Evolutionary conservation across 2,797 vertebrate species (phyloP).

Genomic region (Siniperca scherzeri): DNA sequence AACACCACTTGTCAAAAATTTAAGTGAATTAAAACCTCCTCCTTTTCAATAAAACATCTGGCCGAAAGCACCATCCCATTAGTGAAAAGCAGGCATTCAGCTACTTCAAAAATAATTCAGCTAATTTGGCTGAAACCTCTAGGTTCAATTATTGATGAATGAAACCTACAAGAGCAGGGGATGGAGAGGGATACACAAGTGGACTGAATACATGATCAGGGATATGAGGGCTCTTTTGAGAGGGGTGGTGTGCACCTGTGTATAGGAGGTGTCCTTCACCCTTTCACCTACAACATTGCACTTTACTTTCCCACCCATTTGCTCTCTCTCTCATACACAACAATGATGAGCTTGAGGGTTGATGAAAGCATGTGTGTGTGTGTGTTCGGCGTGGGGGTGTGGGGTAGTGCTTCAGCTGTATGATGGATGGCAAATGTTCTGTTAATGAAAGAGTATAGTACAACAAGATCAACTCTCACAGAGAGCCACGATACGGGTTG

Average conservation of each 20-base stretch:
- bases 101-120: conserved; percentile 78
- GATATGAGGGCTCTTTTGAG: conserved; percentile 57
- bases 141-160: conserved; percentile 77
- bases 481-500: conserved; percentile 2
- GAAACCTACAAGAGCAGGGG: conserved; percentile 43
- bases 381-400: background rate
- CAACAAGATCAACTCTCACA: conserved; percentile 53
- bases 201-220: conserved; percentile 65
- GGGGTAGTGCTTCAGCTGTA: conserved; percentile 4
- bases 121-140: conserved; percentile 75
- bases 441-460: conserved; percentile 53
- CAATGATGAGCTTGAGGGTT: conserved; percentile 24
- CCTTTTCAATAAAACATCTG: conserved; percentile 81
- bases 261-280: conserved; percentile 63
- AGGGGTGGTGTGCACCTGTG: conserved; percentile 28
- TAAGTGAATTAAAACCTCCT: conserved; percentile 76
- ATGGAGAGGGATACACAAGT: conserved; percentile 54
- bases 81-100: conserved; percentile 66
- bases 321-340: conserved; percentile 15
- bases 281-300: conserved; percentile 32
- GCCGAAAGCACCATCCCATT: conserved; percentile 69
- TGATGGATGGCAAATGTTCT: conserved; percentile 57
- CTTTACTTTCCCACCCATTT: conserved; percentile 21
- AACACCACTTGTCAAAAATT: conserved; percentile 78
- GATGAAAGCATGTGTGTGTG: conserved; percentile 34